phyloP scores from a whole-genome alignment of 2,113 vertebrate species.

The Centropristis striata region DNA sequence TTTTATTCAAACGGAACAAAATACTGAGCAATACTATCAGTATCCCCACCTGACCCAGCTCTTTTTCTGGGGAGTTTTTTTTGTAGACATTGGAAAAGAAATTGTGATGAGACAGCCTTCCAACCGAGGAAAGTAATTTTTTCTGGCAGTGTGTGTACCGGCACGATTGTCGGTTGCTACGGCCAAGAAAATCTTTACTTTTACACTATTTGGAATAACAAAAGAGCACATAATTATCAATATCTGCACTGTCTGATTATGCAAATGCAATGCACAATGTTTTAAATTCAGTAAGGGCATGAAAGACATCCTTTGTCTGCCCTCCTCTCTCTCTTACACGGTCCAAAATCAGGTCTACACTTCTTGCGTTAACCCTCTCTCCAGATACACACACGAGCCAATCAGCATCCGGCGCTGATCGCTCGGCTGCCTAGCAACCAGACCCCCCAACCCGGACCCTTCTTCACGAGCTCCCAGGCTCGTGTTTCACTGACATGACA shows the following conservation, averaged over 20 bases:
- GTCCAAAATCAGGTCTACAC: conserved; percentile 13
- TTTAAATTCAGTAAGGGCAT: background rate
- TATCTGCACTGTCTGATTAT: background rate
- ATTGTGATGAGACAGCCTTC: background rate
- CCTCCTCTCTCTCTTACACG: background rate
- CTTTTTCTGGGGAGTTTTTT: background rate
- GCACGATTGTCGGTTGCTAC: background rate
- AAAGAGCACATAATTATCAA: background rate
- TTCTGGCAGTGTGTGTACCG: background rate
- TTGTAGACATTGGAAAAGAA: conserved; percentile 11
- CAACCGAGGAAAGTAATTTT: background rate
- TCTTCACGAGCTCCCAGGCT: conserved; percentile 54
- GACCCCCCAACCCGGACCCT: conserved; percentile 41
- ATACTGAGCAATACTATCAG: background rate
- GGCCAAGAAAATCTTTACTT: too few species aligned
- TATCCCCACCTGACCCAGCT: background rate
- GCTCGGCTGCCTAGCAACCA: conserved; percentile 73
- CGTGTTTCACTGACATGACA: conserved; percentile 70
- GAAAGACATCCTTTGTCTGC: background rate
- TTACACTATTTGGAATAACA: background rate
- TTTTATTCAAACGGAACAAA: conserved; percentile 14
- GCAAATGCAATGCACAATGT: background rate
- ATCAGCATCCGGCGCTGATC: conserved; percentile 54
- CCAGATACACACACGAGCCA: conserved; percentile 30
- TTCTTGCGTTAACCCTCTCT: conserved; percentile 20